Conservation (phyloP, 2,797 vertebrate species). For the Pitangus sulphuratus region DNA sequence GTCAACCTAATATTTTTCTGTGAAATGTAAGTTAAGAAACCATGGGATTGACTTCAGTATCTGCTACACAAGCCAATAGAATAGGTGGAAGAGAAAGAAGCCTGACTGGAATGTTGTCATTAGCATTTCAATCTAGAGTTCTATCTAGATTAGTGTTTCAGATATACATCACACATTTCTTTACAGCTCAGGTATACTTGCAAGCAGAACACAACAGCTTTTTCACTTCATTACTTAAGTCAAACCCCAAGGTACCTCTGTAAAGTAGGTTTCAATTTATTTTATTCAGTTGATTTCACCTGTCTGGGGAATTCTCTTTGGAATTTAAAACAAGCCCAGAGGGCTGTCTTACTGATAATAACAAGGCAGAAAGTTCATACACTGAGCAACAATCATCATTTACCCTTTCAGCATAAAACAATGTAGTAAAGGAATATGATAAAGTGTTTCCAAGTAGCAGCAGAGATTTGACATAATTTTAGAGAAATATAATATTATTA, state of each 20-base stretch:
- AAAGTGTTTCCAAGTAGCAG: neutral
- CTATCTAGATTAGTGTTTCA: neutral
- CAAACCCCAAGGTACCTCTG: neutral
- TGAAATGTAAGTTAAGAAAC: neutral
- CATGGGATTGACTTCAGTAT: neutral
- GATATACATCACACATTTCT: neutral
- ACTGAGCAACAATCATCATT: neutral
- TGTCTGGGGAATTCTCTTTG: constrained; percentile 17
- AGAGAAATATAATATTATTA: neutral
- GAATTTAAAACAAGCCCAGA: constrained; percentile 29
- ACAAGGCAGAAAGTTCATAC: neutral
- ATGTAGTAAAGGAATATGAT: neutral
- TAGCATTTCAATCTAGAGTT: neutral
- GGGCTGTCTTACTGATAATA: neutral
- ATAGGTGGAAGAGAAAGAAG: neutral
- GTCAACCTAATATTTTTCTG: neutral
- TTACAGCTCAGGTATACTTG: neutral
- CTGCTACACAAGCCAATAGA: neutral
- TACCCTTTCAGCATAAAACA: neutral
- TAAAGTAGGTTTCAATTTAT: constrained; percentile 44
- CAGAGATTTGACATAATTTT: neutral
- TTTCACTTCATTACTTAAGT: constrained; percentile 38
- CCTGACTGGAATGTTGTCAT: neutral
- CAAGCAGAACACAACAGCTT: neutral
- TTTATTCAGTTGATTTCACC: constrained; percentile 54